phyloP scores from a whole-genome alignment of 2,888 invertebrate species.

The Drosophila phalerata region DNA sequence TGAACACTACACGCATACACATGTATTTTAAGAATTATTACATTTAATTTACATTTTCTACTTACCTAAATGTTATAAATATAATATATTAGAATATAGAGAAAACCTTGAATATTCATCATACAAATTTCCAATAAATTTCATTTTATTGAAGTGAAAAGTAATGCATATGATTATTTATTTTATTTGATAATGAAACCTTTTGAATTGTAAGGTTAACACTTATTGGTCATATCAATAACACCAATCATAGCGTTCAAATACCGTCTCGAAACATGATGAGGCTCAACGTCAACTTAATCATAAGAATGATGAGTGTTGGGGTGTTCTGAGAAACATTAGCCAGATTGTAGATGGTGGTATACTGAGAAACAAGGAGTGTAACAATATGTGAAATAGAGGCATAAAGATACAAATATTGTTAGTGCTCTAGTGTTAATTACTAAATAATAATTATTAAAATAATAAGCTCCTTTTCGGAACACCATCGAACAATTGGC shows the following conservation, averaged over 20 bases:
- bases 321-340: slow-evolving; percentile 49
- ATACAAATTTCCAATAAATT: slow-evolving; percentile 49
- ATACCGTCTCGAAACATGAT: slow-evolving; percentile 50
- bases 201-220: slow-evolving; percentile 6
- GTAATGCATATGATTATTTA: background rate
- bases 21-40: slow-evolving; percentile 30
- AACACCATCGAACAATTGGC: slow-evolving; percentile 30
- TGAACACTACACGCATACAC: slow-evolving; percentile 13
- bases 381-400: background rate
- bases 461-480: slow-evolving; percentile 14
- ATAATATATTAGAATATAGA: slow-evolving; percentile 29
- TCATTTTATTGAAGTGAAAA: slow-evolving; percentile 40
- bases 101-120: slow-evolving; percentile 38
- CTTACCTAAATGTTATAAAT: slow-evolving; percentile 32
- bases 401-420: too few relatives aligned
- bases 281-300: slow-evolving; percentile 25
- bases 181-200: background rate
- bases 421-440: background rate
- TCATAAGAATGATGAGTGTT: slow-evolving; percentile 19
- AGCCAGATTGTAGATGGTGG: too few relatives aligned
- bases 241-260: slow-evolving; percentile 65
- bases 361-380: background rate
- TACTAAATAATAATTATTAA: too few relatives aligned
- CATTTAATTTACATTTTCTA: slow-evolving; percentile 45
- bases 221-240: slow-evolving; percentile 57